Conservation (phyloP, 2,888 invertebrate species). For the Sphecodes monilicornis region DNA sequence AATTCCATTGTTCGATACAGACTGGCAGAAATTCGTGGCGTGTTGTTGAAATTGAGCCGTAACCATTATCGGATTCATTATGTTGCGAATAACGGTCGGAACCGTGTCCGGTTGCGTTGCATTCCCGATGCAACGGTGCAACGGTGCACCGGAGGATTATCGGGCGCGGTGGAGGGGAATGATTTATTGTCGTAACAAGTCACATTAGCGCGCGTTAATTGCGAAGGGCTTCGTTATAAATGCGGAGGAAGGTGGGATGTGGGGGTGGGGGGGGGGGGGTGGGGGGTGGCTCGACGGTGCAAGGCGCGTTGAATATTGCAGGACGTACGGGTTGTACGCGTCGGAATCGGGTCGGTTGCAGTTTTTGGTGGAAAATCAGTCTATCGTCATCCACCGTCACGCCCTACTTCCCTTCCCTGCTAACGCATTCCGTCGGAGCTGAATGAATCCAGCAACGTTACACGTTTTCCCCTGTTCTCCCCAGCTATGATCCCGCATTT, state of each 20-base stretch:
- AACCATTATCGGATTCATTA: slow-evolving; percentile 6
- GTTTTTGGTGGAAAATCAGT: slow-evolving; percentile 57
- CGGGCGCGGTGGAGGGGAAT: slow-evolving; percentile 32
- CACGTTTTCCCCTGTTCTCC: neutral
- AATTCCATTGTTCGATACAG: too few species aligned
- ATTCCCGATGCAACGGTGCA: neutral
- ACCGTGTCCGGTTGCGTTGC: neutral
- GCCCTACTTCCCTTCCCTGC: slow-evolving; percentile 36
- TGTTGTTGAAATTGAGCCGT: neutral
- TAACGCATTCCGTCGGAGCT: neutral
- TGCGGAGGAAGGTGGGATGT: slow-evolving; percentile 23
- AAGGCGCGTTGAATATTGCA: slow-evolving; percentile 50
- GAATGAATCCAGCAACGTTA: slow-evolving; percentile 22
- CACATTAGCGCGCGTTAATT: slow-evolving; percentile 62
- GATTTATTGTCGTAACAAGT: slow-evolving; percentile 58
- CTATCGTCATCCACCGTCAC: slow-evolving; percentile 42
- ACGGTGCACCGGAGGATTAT: slow-evolving; percentile 10
- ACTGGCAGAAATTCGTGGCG: neutral
- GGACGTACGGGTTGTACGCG: slow-evolving; percentile 16
- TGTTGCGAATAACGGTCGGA: neutral
- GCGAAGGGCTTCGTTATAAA: slow-evolving; percentile 41
- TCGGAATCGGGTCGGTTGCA: slow-evolving; percentile 52
- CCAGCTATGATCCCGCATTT: slow-evolving; percentile 5
- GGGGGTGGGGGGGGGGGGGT: neutral
- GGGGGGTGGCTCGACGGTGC: neutral